phyloP scores from a whole-genome alignment of 1,140 invertebrate species.

The Rhagoletis zephyria region DNA sequence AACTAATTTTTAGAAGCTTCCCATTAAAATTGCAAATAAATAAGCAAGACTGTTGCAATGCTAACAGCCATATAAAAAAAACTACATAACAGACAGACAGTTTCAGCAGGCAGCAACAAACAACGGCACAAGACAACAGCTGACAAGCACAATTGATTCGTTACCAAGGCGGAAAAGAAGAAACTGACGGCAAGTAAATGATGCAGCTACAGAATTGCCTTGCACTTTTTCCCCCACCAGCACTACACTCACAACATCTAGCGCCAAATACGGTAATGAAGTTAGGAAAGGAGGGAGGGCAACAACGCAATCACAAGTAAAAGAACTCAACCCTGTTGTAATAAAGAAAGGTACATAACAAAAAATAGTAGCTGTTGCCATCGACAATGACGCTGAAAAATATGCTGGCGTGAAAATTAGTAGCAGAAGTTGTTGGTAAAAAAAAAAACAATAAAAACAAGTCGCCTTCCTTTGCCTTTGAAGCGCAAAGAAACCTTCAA shows the following conservation, averaged over 20 bases:
- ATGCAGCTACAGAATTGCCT: not conserved
- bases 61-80: not conserved
- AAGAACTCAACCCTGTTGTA: not conserved
- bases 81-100: not conserved
- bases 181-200: not conserved
- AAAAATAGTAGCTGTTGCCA: no score
- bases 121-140: not conserved
- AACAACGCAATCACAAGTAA: not conserved
- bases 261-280: not conserved
- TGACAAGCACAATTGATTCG: slow-evolving; percentile 10
- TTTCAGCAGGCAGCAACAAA: not conserved
- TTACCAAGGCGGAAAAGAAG: not conserved
- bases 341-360: not conserved
- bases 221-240: not conserved
- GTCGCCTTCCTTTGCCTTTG: not conserved
- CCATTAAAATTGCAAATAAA: not conserved
- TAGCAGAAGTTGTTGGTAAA: not conserved
- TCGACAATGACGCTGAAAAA: slow-evolving; percentile 24
- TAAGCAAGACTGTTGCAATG: not conserved
- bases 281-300: not conserved
- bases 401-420: not conserved
- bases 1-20: not conserved
- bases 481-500: not conserved
- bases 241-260: not conserved
- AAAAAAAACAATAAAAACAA: no score